Conservation (phyloP, 2,797 vertebrate genomes). For the Anguilla marmorata region DNA sequence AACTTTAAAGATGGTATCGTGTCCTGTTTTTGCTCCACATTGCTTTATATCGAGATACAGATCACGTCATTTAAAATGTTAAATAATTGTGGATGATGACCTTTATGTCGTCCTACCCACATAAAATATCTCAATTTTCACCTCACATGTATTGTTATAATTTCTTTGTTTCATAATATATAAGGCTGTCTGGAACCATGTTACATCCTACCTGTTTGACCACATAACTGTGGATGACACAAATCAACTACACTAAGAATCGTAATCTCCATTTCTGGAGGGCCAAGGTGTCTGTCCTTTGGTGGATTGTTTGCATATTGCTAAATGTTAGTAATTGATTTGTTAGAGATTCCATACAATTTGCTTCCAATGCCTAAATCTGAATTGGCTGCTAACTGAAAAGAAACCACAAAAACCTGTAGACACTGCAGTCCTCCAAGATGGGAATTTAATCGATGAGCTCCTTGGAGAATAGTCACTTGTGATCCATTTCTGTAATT, state of each 20-base stretch:
- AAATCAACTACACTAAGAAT: no score
- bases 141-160: neutral
- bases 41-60: neutral
- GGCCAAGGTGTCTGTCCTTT: no score
- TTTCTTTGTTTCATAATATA: no score
- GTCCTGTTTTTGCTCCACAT: neutral
- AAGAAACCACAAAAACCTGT: neutral
- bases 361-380: no score
- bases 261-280: no score
- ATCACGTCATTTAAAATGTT: neutral
- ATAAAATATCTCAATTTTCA: neutral
- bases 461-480: neutral
- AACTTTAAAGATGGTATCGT: neutral
- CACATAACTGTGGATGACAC: no score
- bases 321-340: no score
- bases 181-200: no score
- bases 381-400: neutral
- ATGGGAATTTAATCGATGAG: neutral
- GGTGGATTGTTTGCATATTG: no score
- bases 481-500: neutral
- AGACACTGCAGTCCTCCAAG: neutral
- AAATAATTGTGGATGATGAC: neutral
- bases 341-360: no score
- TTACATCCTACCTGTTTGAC: no score
- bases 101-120: neutral